Conservation (phyloP, 2,888 invertebrate species). For the Tetanocera ferruginea region DNA sequence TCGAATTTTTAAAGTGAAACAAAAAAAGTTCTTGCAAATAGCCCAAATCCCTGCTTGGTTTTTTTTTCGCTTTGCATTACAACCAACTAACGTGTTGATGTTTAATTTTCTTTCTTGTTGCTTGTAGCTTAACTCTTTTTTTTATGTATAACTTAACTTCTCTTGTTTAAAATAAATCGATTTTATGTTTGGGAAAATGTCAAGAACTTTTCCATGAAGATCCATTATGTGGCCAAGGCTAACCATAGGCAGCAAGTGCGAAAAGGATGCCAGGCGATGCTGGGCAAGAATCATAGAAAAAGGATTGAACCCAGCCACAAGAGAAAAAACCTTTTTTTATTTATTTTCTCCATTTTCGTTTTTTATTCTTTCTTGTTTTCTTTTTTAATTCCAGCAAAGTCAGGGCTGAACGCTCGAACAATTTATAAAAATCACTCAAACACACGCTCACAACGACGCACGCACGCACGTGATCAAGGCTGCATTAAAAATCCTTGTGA, state of each 20-base stretch:
- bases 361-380: too few species aligned
- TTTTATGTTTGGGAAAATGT: slow-evolving; percentile 27
- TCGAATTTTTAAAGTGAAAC: too few species aligned
- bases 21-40: too few species aligned
- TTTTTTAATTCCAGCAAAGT: neutral
- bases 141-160: neutral
- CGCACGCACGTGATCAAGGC: neutral
- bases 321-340: neutral
- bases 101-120: slow-evolving; percentile 1
- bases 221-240: slow-evolving; percentile 54
- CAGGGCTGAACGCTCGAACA: neutral
- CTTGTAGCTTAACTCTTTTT: slow-evolving; percentile 3
- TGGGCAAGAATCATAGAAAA: neutral
- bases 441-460: neutral
- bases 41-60: slow-evolving; percentile 45
- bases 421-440: slow-evolving; percentile 35
- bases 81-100: neutral
- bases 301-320: neutral
- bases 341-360: neutral
- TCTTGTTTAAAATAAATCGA: slow-evolving; percentile 28
- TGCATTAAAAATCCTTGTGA: slow-evolving; percentile 10
- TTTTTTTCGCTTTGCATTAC: slow-evolving; percentile 6
- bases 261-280: neutral
- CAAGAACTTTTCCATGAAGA: slow-evolving; percentile 52
- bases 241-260: slow-evolving; percentile 18